These are phyloP conservation scores for Agrotis clavis DNA, from an alignment of 2,888 invertebrate species.

Conservation along the genomic window DNA sequence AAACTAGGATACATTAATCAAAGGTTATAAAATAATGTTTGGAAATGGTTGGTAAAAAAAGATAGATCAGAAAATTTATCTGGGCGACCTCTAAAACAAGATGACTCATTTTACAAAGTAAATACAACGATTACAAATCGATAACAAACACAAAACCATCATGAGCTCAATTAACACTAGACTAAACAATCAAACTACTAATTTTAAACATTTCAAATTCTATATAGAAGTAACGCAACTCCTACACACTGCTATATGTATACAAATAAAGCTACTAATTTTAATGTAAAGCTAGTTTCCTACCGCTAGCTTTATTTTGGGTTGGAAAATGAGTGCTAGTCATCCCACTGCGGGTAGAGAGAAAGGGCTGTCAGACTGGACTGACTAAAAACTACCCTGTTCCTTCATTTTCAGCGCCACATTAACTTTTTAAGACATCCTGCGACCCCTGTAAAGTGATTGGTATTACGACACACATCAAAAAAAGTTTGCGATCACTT, in stretches of 20 bases:
- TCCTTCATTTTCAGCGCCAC: no score
- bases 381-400: no score
- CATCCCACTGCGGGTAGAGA: no score
- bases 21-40: not conserved
- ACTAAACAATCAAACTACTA: conserved; percentile 44
- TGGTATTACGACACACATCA: no score
- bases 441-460: no score
- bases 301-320: not conserved
- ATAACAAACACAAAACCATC: conserved; percentile 21
- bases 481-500: no score
- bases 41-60: not conserved
- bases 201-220: conserved; percentile 32
- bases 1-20: no score
- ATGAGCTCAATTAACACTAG: conserved; percentile 31
- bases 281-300: no score
- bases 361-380: no score
- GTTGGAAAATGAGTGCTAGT: no score
- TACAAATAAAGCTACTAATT: not conserved
- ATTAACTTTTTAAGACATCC: no score
- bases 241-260: not conserved
- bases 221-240: conserved; percentile 7
- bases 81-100: conserved; percentile 13
- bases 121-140: conserved; percentile 7
- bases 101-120: conserved; percentile 12
- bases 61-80: conserved; percentile 12